These are phyloP conservation scores for Oreocharis arfaki DNA, from an alignment of 2,113 vertebrate species.

Conservation along the genomic window DNA sequence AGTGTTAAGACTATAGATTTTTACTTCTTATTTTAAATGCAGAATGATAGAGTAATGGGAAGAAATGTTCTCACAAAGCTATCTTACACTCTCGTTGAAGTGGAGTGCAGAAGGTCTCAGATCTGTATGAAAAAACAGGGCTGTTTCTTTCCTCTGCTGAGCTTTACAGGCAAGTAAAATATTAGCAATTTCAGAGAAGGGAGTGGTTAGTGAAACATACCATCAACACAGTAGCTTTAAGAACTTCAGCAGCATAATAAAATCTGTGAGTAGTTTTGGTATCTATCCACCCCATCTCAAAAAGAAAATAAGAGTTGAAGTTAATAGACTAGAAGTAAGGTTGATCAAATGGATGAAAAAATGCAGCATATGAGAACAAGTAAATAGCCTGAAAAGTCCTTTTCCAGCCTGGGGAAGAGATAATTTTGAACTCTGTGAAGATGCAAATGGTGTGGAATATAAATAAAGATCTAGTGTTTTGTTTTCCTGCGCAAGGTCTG, in stretches of 20 bases:
- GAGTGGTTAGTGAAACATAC: neutral
- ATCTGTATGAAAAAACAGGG: neutral
- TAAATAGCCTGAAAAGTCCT: neutral
- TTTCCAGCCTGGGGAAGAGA: neutral
- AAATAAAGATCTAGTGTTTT: neutral
- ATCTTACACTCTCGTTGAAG: neutral
- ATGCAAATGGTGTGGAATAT: neutral
- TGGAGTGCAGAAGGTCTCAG: neutral
- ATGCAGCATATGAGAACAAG: neutral
- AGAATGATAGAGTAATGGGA: neutral
- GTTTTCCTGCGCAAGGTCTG: neutral
- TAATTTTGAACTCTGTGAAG: neutral
- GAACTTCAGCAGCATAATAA: neutral
- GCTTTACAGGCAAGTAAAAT: neutral
- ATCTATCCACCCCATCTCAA: neutral
- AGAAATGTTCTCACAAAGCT: neutral
- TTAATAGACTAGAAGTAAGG: neutral
- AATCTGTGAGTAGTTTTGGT: neutral
- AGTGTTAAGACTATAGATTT: neutral
- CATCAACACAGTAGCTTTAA: neutral
- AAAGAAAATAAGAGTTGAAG: neutral
- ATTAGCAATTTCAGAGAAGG: neutral
- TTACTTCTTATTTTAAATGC: neutral
- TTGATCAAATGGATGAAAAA: neutral
- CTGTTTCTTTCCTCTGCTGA: neutral